A percentile compares a stretch with the other conserved stretches of the same genome.
phyloP scores from a whole-genome alignment of 2,113 vertebrate genomes.

The Chiloscyllium plagiosum region DNA sequence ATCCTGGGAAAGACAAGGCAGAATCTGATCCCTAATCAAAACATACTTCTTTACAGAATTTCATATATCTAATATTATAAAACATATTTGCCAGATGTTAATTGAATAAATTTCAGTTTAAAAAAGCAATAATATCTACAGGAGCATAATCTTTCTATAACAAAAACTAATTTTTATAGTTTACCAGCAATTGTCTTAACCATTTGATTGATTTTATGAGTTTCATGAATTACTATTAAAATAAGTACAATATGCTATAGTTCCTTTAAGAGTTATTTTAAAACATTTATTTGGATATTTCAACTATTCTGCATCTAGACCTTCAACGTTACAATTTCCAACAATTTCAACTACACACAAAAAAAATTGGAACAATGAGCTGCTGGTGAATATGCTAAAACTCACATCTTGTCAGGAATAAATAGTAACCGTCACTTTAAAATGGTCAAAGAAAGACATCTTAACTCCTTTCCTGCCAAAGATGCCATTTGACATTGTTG shows the following conservation, averaged over 20 bases:
- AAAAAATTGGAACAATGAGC: not conserved
- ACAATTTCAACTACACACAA: not conserved
- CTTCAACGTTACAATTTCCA: not conserved
- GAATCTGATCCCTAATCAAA: slow-evolving; percentile 39
- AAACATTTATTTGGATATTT: not conserved
- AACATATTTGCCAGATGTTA: slow-evolving; percentile 18
- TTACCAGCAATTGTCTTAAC: slow-evolving; percentile 16
- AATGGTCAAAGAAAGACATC: not conserved
- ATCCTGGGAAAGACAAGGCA: slow-evolving; percentile 54
- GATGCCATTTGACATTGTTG: not conserved
- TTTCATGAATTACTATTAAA: slow-evolving; percentile 9
- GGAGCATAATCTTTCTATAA: not conserved
- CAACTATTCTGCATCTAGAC: not conserved
- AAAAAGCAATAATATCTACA: not conserved
- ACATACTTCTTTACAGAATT: slow-evolving; percentile 20
- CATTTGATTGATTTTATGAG: slow-evolving; percentile 18
- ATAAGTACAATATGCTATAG: not conserved
- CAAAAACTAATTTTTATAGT: not conserved
- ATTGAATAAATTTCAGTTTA: slow-evolving; percentile 26
- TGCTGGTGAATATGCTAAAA: not conserved
- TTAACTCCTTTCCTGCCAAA: slow-evolving; percentile 25
- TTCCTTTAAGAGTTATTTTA: not conserved
- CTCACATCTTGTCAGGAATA: not conserved
- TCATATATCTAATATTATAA: slow-evolving; percentile 31
- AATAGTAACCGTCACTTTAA: not conserved